Percentiles rank a stretch among this genome's conserved stretches.
phyloP scores from a whole-genome alignment of 2,797 vertebrate species.

The Poecilia wingei region DNA sequence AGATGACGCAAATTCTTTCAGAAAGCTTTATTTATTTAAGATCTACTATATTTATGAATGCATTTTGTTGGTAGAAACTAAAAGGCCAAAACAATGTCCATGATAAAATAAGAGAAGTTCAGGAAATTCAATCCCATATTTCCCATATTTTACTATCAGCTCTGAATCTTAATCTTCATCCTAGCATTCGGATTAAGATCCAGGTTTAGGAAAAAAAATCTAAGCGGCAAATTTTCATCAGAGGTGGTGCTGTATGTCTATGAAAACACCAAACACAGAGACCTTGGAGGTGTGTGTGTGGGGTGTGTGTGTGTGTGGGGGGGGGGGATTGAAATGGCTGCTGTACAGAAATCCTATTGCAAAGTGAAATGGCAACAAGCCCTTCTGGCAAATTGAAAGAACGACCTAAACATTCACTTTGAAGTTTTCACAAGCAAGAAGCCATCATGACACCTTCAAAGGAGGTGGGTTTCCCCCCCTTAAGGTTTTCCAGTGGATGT shows the following conservation, averaged over 20 bases:
- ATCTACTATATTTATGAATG: not conserved
- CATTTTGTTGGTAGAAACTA: not conserved
- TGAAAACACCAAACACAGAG: slow-evolving; percentile 4
- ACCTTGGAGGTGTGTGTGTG: not conserved
- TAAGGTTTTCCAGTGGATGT: slow-evolving; percentile 39
- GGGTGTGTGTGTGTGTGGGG: not conserved
- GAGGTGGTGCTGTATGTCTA: not conserved
- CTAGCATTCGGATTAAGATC: not conserved
- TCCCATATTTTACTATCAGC: not conserved
- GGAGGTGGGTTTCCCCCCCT: slow-evolving; percentile 46
- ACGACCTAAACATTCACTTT: slow-evolving; percentile 64
- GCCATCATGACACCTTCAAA: slow-evolving; percentile 60
- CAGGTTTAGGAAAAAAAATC: not conserved
- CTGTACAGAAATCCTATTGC: slow-evolving; percentile 30
- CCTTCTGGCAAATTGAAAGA: slow-evolving; percentile 44
- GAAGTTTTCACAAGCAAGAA: slow-evolving; percentile 60
- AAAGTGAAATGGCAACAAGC: slow-evolving; percentile 43
- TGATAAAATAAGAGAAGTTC: not conserved
- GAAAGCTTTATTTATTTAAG: slow-evolving; percentile 5
- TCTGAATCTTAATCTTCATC: not conserved
- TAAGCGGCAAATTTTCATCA: not conserved
- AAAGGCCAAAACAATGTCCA: not conserved
- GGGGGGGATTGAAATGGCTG: slow-evolving; percentile 21
- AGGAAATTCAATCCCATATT: not conserved
- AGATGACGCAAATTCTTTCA: not conserved